Percentiles rank a stretch among this genome's conserved stretches.
Evolutionary conservation across 2,113 vertebrate species (phyloP).

Genomic region (Neomonachus schauinslandi): DNA sequence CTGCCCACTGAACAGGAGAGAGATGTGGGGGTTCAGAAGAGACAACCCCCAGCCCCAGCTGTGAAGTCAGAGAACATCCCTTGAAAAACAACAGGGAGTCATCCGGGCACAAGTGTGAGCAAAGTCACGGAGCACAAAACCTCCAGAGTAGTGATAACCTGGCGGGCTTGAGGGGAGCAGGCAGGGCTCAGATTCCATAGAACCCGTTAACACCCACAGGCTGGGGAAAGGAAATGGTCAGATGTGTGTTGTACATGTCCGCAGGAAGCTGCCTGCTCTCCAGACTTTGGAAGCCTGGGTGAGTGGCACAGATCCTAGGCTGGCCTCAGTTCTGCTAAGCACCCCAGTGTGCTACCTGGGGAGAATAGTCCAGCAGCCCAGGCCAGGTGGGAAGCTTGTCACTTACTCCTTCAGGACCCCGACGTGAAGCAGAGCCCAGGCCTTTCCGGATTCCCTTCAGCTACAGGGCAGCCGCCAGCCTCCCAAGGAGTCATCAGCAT

Average conservation of each 20-base stretch:
- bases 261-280: not conserved
- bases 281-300: not conserved
- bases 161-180: too few relatives aligned
- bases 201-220: not conserved
- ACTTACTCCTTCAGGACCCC: not conserved
- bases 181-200: not conserved
- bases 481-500: not conserved
- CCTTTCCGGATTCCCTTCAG: not conserved
- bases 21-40: not conserved
- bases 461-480: not conserved
- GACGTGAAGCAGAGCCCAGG: not conserved
- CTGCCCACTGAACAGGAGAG: not conserved
- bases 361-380: not conserved
- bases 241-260: not conserved
- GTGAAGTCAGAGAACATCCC: not conserved
- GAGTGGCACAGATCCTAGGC: not conserved
- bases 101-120: not conserved
- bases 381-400: rapidly evolving
- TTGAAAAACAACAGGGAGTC: not conserved
- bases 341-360: not conserved
- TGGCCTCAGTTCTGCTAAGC: not conserved
- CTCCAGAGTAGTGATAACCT: not conserved
- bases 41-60: not conserved
- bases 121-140: not conserved
- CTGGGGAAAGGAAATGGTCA: not conserved